phyloP scores from a whole-genome alignment of 2,797 vertebrate genomes.

The Pangasius djambal region DNA sequence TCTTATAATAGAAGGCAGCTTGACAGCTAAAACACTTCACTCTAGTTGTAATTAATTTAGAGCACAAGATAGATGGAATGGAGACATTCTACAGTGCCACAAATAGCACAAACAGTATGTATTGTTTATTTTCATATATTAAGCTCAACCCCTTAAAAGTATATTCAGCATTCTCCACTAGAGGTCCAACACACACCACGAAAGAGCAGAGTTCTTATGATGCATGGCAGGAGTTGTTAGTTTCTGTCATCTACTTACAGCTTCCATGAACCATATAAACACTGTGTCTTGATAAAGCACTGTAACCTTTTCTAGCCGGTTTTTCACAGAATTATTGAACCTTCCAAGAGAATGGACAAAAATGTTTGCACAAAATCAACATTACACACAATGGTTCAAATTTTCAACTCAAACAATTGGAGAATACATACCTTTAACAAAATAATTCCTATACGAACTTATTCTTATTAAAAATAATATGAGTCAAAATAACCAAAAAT shows the following conservation, averaged over 20 bases:
- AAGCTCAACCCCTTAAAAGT: background rate
- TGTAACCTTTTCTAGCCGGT: background rate
- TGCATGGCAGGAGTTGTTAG: background rate
- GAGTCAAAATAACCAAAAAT: background rate
- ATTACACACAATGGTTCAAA: background rate
- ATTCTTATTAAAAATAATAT: background rate
- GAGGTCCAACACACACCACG: background rate
- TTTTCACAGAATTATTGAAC: constrained; percentile 2
- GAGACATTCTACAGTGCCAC: background rate
- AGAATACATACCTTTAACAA: background rate
- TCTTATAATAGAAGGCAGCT: background rate
- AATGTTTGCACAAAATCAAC: background rate
- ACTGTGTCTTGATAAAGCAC: background rate
- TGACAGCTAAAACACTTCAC: background rate
- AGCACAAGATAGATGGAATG: background rate
- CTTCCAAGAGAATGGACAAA: background rate
- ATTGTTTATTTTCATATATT: background rate
- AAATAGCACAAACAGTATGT: background rate
- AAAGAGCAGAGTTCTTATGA: background rate
- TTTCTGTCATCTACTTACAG: background rate
- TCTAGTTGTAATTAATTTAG: background rate
- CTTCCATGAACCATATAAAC: background rate
- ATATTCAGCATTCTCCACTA: constrained; percentile 4
- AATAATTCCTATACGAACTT: background rate
- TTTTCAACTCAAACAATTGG: background rate